A percentile compares a stretch with the other conserved stretches of the same genome.
Evolutionary conservation across 2,888 invertebrate genomes (phyloP).

Genomic region (Luffia ferchaultella): DNA sequence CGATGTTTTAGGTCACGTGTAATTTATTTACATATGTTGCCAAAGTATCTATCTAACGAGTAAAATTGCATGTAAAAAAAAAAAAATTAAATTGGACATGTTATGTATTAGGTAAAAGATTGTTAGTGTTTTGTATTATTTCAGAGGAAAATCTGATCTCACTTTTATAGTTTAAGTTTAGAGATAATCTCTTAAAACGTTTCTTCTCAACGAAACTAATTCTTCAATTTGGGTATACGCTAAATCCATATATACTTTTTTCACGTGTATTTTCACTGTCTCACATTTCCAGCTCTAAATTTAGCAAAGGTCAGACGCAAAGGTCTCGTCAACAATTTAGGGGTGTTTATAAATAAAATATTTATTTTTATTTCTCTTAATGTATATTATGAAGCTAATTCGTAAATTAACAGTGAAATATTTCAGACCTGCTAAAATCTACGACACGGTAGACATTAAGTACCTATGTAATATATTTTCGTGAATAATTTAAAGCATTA

Average conservation of each 20-base stretch:
- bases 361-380: neutral
- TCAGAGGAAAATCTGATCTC: neutral
- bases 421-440: too few relatives aligned
- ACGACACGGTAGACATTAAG: too few relatives aligned
- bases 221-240: too few relatives aligned
- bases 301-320: too few relatives aligned
- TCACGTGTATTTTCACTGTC: too few relatives aligned
- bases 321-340: neutral
- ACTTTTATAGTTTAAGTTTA: neutral
- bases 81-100: neutral
- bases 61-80: neutral
- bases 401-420: too few relatives aligned
- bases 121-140: neutral
- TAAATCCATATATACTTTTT: too few relatives aligned
- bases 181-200: neutral
- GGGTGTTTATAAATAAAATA: neutral
- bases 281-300: too few relatives aligned
- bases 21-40: slow-evolving; percentile 44
- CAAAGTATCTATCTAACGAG: neutral
- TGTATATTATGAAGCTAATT: too few relatives aligned
- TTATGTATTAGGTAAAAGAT: neutral
- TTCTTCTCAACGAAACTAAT: neutral
- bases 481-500: too few relatives aligned
- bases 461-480: too few relatives aligned
- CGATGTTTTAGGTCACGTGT: slow-evolving; percentile 58